Conservation (phyloP, 2,888 invertebrate species). For the Rhagophthalmus giganteus region DNA sequence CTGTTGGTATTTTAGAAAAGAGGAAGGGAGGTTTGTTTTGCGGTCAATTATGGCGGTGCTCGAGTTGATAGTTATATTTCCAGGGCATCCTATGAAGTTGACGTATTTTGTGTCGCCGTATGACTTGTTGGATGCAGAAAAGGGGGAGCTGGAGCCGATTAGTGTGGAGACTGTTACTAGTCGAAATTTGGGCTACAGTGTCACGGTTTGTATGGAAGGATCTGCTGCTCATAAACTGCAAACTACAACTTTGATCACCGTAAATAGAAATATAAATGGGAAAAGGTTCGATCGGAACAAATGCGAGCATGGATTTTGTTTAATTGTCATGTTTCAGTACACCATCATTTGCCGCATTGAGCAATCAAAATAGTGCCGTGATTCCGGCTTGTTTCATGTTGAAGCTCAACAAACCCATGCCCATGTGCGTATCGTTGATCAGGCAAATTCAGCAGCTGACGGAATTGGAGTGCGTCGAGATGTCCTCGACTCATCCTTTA, state of each 20-base stretch:
- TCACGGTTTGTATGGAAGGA: constrained; percentile 88
- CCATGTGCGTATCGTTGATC: constrained; percentile 78
- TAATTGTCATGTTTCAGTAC: constrained; percentile 57
- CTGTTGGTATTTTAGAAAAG: constrained; percentile 83
- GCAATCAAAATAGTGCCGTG: constrained; percentile 82
- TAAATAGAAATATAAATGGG: constrained; percentile 69
- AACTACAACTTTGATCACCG: constrained; percentile 69
- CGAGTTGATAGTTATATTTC: constrained; percentile 34
- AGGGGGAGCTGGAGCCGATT: constrained; percentile 71
- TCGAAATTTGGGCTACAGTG: constrained; percentile 79
- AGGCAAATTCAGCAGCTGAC: constrained; percentile 65
- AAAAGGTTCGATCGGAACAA: constrained; percentile 60
- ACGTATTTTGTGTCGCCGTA: constrained; percentile 95
- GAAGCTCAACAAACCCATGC: constrained; percentile 78
- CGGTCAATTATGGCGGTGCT: no score
- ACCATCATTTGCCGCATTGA: constrained; percentile 80
- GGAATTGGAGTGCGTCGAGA: constrained; percentile 62
- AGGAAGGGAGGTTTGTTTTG: constrained; percentile 69
- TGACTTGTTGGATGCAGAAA: constrained; percentile 80
- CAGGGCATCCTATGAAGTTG: constrained; percentile 84
- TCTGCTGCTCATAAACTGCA: constrained; percentile 84
- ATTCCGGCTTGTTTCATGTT: constrained; percentile 90
- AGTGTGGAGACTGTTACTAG: constrained; percentile 72
- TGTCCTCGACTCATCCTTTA: constrained; percentile 64
- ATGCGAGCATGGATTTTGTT: not conserved